phyloP scores from a whole-genome alignment of 2,888 invertebrate species.

The Drosophila infuscata region DNA sequence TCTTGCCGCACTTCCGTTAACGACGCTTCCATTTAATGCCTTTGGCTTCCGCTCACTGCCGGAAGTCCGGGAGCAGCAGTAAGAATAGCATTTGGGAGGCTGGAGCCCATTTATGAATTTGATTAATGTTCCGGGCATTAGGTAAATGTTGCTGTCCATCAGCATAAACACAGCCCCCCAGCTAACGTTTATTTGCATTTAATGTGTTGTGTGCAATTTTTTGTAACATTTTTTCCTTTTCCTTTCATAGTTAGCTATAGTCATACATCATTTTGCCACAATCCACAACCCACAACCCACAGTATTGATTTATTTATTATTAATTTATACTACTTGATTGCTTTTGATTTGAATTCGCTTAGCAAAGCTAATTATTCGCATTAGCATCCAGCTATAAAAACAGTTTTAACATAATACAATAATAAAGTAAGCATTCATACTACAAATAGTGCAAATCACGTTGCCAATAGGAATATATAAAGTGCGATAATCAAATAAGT shows the following conservation, averaged over 20 bases:
- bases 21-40: conserved; percentile 42
- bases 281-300: background rate
- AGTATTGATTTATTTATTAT: conserved; percentile 46
- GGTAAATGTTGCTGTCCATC: conserved; percentile 71
- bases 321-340: conserved; percentile 53
- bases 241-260: background rate
- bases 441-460: conserved; percentile 1
- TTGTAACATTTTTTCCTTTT: conserved; percentile 40
- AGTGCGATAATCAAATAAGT: background rate
- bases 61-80: conserved; percentile 30
- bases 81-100: conserved; percentile 27
- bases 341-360: conserved; percentile 29
- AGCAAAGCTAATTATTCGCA: conserved; percentile 20
- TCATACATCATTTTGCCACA: conserved; percentile 38
- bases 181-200: conserved; percentile 77
- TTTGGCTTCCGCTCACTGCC: conserved; percentile 35
- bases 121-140: conserved; percentile 70
- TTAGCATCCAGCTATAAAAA: conserved; percentile 8
- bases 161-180: conserved; percentile 50
- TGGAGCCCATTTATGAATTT: conserved; percentile 70
- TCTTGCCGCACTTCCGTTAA: conserved; percentile 38
- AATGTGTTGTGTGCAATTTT: conserved; percentile 74
- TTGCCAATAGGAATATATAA: conserved; percentile 6
- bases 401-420: conserved; percentile 12
- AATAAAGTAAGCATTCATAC: conserved; percentile 1